Evolutionary conservation across 2,888 invertebrate species (phyloP), one percentile per base, ranked within the genome.

Genomic region (Brachynemurus nebulosus): DNA sequence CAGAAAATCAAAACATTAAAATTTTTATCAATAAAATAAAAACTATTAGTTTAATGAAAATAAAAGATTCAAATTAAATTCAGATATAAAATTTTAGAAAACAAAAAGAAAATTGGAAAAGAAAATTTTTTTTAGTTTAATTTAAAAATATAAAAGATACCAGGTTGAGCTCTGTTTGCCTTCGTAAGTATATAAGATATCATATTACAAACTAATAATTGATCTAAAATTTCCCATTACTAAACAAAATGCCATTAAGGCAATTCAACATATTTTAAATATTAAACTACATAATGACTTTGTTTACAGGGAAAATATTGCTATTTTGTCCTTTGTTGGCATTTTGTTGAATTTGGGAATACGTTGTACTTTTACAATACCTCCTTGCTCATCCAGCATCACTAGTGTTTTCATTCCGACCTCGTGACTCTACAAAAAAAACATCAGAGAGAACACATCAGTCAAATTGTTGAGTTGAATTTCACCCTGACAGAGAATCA

Each of bases 331-430:
- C 14, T 30, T 30, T 30, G 30, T 30, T 30, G 30, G 30, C 30
- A 30, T 30, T 30, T 5, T 30, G 14, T 30, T 12, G 14, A 30
- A 30, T 30, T 30, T 30, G n/a, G 30, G 30, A 30, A 14, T 30
- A 14, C 30, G 30, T 30, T 30, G 30, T 30, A 37, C 20, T 17
- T 37, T 37, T 37, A 37, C 37, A 37, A 37, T 44, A 95, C 93
- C 93, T 86, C 95, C 96, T 86, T 96, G 96, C 78, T 96, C 95
- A 81, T 96, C 96, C 84, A 96, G 84, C 85, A 93, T 93, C 74
- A 96, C 95, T 78, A 96, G 86, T 75, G 93, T 89, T 79, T 90
- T 89, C 83, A 96, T 96, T 74, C 95, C 95, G 72, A 93, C 95
- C 79, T 96, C 95, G 81, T 95, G 93, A 80, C 93, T 92, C 95